Base-by-base conservation (phyloP, 1,140 invertebrate species). In the Stegodyphus dumicola region DNA sequence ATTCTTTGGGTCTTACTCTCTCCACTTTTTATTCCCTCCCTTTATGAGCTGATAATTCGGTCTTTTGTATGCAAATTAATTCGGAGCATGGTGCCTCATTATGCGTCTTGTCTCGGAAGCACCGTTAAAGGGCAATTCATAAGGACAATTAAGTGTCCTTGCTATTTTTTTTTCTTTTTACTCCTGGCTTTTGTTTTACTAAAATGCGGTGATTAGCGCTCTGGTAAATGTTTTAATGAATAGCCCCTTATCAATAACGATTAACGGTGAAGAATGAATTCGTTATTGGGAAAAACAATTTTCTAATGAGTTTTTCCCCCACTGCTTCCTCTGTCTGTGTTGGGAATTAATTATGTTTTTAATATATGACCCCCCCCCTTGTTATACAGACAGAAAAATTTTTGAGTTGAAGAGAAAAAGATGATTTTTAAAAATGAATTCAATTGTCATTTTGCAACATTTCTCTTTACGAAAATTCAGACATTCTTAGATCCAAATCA, bases 181-280 rank as follows among this genome's bases (percentile, higher is more conserved):
- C 56, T 15, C 9, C 15, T 60, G 56, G 1, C 33, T 33, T 33
- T 33, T 11, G 56, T 15, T 11, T 9, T 60, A 15, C 15, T 60
- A 15, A 9, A 60, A 60, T 60, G 9, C 9, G 56, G 56, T 60
- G 56, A 60, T 60, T 60, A 60, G 56, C 56, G 15, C 56, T 15
- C 9, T 11, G 9, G 56, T 60, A 60, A 60, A 11, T 60, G 56
- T 15, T 15, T 9, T 60, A 60, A 60, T 60, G 56, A 33, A 33
- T 33, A 51, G 53, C 54, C 11, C 7, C 60, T 77, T 65, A 77
- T 77, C 75, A 77, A 77, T 77, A 49, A 48, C 60, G 75, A 77
- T 77, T 77, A 77, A 77, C 66, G 75, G 60, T 77, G 75, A 77
- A 48, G 60, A 48, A 64, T 33, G 73, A 49, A 77, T 65, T 77